Percentiles rank a stretch among this genome's conserved stretches.
Evolutionary conservation across 2,797 vertebrate genomes (phyloP).

Genomic region (Hyperoplus lanceolatus): DNA sequence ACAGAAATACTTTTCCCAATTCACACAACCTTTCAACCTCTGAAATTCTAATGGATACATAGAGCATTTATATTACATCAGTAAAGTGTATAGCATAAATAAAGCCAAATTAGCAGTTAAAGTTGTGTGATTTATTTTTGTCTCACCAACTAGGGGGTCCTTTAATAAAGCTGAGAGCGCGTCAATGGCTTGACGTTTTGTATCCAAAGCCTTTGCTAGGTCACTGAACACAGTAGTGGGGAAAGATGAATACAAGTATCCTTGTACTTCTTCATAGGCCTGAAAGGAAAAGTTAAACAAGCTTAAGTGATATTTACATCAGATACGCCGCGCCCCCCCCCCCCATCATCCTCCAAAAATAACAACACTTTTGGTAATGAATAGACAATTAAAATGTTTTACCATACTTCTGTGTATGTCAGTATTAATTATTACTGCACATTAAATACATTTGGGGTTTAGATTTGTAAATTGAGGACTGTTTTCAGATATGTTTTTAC

Average conservation of each 20-base stretch:
- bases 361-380: no score
- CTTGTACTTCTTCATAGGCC: slow-evolving; percentile 72
- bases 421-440: no score
- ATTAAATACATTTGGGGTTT: no score
- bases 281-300: slow-evolving; percentile 28
- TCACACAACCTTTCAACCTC: neutral
- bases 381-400: no score
- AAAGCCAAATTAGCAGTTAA: neutral
- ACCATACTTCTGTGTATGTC: no score
- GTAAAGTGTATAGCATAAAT: neutral
- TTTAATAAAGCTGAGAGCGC: slow-evolving; percentile 62
- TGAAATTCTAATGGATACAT: neutral
- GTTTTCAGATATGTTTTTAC: no score
- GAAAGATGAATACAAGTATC: slow-evolving; percentile 59
- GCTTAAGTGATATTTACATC: neutral
- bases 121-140: neutral
- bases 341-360: no score
- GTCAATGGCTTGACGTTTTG: slow-evolving; percentile 60
- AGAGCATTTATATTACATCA: neutral
- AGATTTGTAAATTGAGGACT: no score
- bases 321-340: neutral
- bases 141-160: slow-evolving; percentile 64
- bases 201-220: slow-evolving; percentile 61
- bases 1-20: neutral
- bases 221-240: slow-evolving; percentile 40